Conservation (phyloP, 2,888 invertebrate species). For the Amphipyra tragopoginis region DNA sequence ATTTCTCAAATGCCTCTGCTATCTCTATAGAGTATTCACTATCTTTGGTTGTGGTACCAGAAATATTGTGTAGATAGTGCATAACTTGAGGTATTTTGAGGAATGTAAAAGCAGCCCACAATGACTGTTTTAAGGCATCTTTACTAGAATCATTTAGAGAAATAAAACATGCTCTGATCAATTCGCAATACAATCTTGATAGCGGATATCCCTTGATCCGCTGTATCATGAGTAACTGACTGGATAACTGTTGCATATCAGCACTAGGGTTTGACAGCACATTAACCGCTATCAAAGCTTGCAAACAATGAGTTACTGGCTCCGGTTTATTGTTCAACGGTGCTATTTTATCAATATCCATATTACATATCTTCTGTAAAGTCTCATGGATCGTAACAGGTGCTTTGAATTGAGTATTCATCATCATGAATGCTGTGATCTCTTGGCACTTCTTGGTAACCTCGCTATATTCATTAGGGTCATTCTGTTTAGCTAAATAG, state of each 20-base stretch:
- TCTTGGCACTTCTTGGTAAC: conserved; percentile 94
- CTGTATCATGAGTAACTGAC: conserved; percentile 95
- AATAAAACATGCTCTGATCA: conserved; percentile 96
- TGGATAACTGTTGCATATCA: conserved; percentile 94
- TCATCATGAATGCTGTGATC: conserved; percentile 91
- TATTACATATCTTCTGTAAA: conserved; percentile 90
- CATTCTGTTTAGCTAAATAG: conserved; percentile 95
- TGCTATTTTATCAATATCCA: conserved; percentile 91
- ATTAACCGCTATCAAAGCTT: conserved; percentile 95
- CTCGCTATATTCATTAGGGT: conserved; percentile 91
- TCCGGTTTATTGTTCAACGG: conserved; percentile 89
- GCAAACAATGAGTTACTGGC: conserved; percentile 93
- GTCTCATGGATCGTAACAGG: conserved; percentile 90
- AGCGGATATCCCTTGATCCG: conserved; percentile 95
- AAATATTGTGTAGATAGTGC: conserved; percentile 91
- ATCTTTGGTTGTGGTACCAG: conserved; percentile 89
- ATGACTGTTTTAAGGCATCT: conserved; percentile 94
- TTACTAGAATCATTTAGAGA: conserved; percentile 96
- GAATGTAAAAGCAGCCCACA: conserved; percentile 98
- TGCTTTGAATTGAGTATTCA: conserved; percentile 89
- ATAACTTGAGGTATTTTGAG: conserved; percentile 96
- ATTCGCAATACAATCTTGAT: conserved; percentile 95
- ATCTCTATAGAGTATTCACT: conserved; percentile 93
- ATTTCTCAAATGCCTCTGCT: conserved; percentile 94
- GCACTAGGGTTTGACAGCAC: conserved; percentile 96